Conservation (phyloP, 1,140 invertebrate genomes). For the Lasioglossum albipes region DNA sequence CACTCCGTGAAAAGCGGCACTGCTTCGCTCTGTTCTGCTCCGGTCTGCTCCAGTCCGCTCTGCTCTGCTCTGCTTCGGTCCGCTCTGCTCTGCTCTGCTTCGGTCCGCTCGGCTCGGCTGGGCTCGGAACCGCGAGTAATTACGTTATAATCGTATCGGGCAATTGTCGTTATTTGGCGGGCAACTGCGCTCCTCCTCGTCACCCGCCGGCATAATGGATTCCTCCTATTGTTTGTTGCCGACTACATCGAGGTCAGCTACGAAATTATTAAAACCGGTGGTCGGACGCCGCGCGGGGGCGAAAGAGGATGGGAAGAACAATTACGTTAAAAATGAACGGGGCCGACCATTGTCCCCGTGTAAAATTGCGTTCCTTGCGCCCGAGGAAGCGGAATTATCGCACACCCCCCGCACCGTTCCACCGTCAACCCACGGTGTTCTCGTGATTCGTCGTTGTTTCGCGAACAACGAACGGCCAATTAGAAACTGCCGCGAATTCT, state of each 20-base stretch:
- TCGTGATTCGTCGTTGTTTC: background rate
- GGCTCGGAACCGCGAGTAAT: constrained; percentile 1
- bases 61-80: no score
- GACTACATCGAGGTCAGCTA: background rate
- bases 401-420: no score
- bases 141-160: constrained; percentile 23
- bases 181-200: background rate
- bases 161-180: constrained; percentile 8
- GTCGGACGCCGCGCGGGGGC: no score
- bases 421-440: background rate
- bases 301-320: background rate
- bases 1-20: background rate
- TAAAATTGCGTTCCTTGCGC: constrained; percentile 24
- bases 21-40: no score
- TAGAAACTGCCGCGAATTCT: background rate
- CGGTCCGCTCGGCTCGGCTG: no score
- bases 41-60: no score
- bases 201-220: constrained; percentile 6
- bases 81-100: no score
- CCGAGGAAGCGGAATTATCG: constrained; percentile 10
- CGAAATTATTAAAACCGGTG: constrained; percentile 18
- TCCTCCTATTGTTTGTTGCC: constrained; percentile 2
- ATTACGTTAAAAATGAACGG: constrained; percentile 24
- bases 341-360: background rate
- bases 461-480: background rate